Evolutionary conservation across 1,140 invertebrate species (phyloP), one percentile per base, ranked within the genome.

Genomic region (Bactericera cockerelli): DNA sequence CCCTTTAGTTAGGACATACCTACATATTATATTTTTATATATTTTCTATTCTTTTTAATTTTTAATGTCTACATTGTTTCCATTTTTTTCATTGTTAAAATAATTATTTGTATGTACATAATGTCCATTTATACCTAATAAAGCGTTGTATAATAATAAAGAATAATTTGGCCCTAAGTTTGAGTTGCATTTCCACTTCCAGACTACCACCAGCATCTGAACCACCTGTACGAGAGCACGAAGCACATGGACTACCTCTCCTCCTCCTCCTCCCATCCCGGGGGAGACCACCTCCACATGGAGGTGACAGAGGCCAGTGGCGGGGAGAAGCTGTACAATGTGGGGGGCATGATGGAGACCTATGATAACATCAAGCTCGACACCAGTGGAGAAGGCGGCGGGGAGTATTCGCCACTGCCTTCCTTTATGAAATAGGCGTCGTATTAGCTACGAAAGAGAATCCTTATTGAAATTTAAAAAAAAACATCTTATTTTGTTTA

Each of bases 201-300:
- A 49, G 42, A 49, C 22, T 49, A 49, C n/a, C 42, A 49, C 22
- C 42, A 49, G 8, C 42, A 49, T 22, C 22, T 49, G 42, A 49
- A 49, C n/a, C 42, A 49, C 22, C 42, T 49, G 4, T 49, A 49
- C 42, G 42, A 49, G 22, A 19, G n/a, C n/a, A 49, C 42, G 22
- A 49, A 49, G 19, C 42, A 49, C 22, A 49, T 49, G 42, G 42
- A 49, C 42, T 49, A 49, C n/a, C n/a, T 8, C 42, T n/a, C 19
- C 4, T 19, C n/a, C n/a, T n/a, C 4, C 19, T 16, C n/a, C n/a
- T 10, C n/a, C 42, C 3, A 6, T n/a, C 4, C 4, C n/a, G 42
- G n/a, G 4, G 42, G 22, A 22, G n/a, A 49, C 19, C 4, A 6
- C 22, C 42, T 22, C 42, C 4, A n/a, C n/a, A 49, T 4, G n/a